Conservation (phyloP, 2,888 invertebrate genomes). For the Melipona beecheii region DNA sequence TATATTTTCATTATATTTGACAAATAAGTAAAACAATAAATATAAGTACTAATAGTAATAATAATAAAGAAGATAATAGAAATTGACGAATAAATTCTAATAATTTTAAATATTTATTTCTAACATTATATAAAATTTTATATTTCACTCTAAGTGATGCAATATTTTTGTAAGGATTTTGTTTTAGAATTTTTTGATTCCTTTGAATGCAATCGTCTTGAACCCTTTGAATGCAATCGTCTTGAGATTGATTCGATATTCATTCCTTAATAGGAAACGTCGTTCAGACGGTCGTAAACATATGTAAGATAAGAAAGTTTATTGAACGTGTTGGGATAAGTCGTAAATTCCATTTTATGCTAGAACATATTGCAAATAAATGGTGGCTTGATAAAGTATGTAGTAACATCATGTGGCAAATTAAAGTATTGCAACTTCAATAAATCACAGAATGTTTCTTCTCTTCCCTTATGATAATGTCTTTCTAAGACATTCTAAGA, state of each 20-base stretch:
- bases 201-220: constrained; percentile 88
- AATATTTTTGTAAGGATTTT: constrained; percentile 87
- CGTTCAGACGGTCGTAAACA: constrained; percentile 79
- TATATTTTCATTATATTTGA: background rate
- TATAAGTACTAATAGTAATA: background rate
- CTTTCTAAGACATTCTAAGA: background rate
- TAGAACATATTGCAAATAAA: constrained; percentile 39
- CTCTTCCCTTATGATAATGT: background rate
- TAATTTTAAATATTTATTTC: background rate
- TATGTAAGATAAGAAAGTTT: constrained; percentile 58
- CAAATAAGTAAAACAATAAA: background rate
- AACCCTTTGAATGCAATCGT: constrained; percentile 88
- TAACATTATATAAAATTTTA: constrained; percentile 67
- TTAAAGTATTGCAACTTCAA: constrained; percentile 20
- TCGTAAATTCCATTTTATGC: constrained; percentile 38
- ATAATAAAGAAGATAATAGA: background rate
- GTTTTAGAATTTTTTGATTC: constrained; percentile 88
- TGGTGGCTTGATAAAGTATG: constrained; percentile 30
- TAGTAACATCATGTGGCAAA: constrained; percentile 21
- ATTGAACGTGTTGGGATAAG: constrained; percentile 49
- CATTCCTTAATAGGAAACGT: constrained; percentile 77
- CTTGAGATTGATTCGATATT: constrained; percentile 86
- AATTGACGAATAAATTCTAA: background rate
- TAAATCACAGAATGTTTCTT: constrained; percentile 9
- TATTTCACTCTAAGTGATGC: constrained; percentile 75